Evolutionary conservation across 30 jellyfish, hydroid and myxozoan genomes (phyloP).

Genomic region (Clytia hemisphaerica): DNA sequence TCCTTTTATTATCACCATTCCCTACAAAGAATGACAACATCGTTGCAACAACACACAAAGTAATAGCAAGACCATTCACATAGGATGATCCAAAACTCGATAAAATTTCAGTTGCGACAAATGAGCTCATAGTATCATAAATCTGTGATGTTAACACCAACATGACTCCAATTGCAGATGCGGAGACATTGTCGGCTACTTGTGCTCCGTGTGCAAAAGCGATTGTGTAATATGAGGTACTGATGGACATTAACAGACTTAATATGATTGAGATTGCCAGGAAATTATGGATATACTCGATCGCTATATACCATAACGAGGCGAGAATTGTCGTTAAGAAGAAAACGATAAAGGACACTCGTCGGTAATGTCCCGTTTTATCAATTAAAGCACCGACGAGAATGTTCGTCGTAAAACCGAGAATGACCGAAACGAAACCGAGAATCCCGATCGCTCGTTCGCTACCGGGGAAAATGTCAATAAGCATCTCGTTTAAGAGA

Average conservation of each 20-base stretch:
- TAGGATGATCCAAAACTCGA: conserved; percentile 2
- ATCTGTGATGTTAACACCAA: conserved; percentile 31
- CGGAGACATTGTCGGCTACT: conserved; percentile 46
- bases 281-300: conserved; percentile 19
- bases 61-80: conserved; percentile 17
- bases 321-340: conserved; percentile 20
- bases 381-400: conserved; percentile 58
- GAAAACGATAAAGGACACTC: conserved; percentile 37
- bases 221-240: conserved; percentile 62
- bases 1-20: no score
- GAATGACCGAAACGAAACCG: conserved; percentile 50
- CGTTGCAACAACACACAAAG: conserved; percentile 11
- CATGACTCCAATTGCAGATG: conserved; percentile 36
- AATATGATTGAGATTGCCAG: conserved; percentile 4
- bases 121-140: conserved; percentile 13
- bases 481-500: conserved; percentile 62
- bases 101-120: conserved; percentile 20
- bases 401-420: conserved; percentile 45
- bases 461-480: conserved; percentile 56
- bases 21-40: conserved; percentile 16
- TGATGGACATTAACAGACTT: conserved; percentile 17
- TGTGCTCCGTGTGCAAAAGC: conserved; percentile 81
- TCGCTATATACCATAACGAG: conserved; percentile 25
- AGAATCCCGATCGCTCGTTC: conserved; percentile 59
- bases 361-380: conserved; percentile 47